Evolutionary conservation across 1,140 invertebrate species (phyloP), one percentile per base, ranked within the genome.

Genomic region (Ips nitidus): DNA sequence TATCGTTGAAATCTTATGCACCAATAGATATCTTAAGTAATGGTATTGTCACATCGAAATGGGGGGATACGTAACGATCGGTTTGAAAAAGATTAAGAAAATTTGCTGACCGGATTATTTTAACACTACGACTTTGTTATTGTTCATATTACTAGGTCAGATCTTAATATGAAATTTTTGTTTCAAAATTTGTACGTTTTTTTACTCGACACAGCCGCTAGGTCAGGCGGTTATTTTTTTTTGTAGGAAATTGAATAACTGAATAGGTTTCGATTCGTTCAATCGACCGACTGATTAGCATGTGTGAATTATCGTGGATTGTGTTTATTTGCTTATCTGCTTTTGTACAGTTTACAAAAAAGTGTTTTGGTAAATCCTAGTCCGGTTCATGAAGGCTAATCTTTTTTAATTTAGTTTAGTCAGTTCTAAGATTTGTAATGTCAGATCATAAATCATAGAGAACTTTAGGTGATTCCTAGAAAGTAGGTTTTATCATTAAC

Each of bases 1-100:
- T 56, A 56, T 56, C 38, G 53, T 36, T 56, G 53, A 36, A 56
- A 56, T 56, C 53, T 56, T 56, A 56, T 56, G 53, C 53, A 56
- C 53, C 53, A 56, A 56, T 56, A 56, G 53, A 56, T n/a, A 56
- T 56, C 53, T 56, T 56, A 56, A 39, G 53, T 56, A 56, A 56
- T 38, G n/a, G n/a, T 56, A 37, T 56, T 56, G 53, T 56, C 53
- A 56, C 53, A 56, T 38, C 53, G 22, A 38, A 56, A n/a, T 56
- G 53, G 53, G 22, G 53, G 53, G 53, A 56, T 7, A 56, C 38
- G 53, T 56, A 56, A 56, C 45, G 22, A 50, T 56, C 22, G 53
- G 39, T 56, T 56, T 56, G n/a, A 56, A 56, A n/a, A 56, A 56
- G 53, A 56, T 56, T 56, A 37, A 37, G 22, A 56, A 56, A 56